Evolutionary conservation across 92 coral and sea anemone genomes (phyloP).

Genomic region (Montipora capitata): DNA sequence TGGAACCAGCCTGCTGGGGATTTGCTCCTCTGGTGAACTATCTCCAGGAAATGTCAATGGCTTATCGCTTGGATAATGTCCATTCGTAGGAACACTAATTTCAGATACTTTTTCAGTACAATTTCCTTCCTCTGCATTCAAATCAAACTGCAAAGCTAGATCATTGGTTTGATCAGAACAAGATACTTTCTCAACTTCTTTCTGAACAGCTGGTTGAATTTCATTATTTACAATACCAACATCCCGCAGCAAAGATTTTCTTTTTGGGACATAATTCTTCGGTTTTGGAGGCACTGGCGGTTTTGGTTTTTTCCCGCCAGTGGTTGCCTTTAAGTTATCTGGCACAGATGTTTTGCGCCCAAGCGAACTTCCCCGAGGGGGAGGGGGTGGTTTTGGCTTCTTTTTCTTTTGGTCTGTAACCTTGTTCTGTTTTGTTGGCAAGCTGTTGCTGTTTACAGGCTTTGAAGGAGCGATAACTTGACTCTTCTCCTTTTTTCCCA

Average conservation of each 20-base stretch:
- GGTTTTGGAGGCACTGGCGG: slow-evolving; percentile 89
- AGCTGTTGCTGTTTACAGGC: neutral
- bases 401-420: slow-evolving; percentile 18
- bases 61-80: neutral
- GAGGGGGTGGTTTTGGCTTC: slow-evolving; percentile 50
- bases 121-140: neutral
- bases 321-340: neutral
- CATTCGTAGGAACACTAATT: slow-evolving; percentile 5
- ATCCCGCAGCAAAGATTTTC: neutral
- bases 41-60: neutral
- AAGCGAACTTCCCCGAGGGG: slow-evolving; percentile 57
- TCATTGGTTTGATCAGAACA: neutral
- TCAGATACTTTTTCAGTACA: slow-evolving; percentile 4
- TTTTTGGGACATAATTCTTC: slow-evolving; percentile 41
- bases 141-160: neutral
- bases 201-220: neutral
- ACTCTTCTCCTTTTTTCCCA: slow-evolving; percentile 22
- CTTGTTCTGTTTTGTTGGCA: neutral
- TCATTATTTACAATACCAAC: neutral
- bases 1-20: neutral
- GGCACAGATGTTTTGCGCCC: slow-evolving; percentile 28
- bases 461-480: neutral
- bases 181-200: neutral
- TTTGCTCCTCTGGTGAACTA: too few species aligned
- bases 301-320: slow-evolving; percentile 50